phyloP scores from a whole-genome alignment of 2,888 invertebrate genomes.

The Hipparchia semele region DNA sequence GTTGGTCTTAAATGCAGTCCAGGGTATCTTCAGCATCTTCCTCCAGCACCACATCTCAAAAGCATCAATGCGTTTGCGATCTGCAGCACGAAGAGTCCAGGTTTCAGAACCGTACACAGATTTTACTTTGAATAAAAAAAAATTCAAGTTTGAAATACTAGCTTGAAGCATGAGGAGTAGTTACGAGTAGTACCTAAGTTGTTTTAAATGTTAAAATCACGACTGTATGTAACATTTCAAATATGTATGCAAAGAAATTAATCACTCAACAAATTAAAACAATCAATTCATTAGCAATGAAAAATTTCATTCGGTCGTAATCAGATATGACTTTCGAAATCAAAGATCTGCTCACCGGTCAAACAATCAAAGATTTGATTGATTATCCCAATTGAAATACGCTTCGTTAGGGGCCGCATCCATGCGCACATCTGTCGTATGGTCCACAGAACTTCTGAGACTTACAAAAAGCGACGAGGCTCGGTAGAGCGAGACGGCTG shows the following conservation, averaged over 20 bases:
- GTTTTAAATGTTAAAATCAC: neutral
- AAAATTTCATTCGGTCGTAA: slow-evolving; percentile 29
- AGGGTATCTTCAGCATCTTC: too few species aligned
- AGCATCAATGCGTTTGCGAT: too few species aligned
- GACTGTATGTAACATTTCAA: neutral
- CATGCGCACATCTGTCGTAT: slow-evolving; percentile 81
- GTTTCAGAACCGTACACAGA: too few species aligned
- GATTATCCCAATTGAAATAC: slow-evolving; percentile 77
- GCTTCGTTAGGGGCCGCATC: slow-evolving; percentile 78
- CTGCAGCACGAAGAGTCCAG: too few species aligned
- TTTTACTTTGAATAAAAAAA: too few species aligned
- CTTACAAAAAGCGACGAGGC: slow-evolving; percentile 75
- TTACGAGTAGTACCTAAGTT: too few species aligned
- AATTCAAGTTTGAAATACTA: too few species aligned
- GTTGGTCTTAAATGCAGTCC: too few species aligned
- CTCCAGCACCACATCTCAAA: too few species aligned
- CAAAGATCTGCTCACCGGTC: slow-evolving; percentile 62
- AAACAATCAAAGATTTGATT: slow-evolving; percentile 79
- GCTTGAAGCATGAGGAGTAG: too few species aligned
- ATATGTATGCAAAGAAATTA: neutral
- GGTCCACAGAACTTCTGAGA: slow-evolving; percentile 74
- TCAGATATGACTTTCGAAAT: slow-evolving; percentile 52
- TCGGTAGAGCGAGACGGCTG: slow-evolving; percentile 58
- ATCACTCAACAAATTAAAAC: slow-evolving; percentile 13
- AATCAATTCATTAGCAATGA: slow-evolving; percentile 21